These are phyloP conservation scores for Desoria tigrina DNA, from an alignment of 2,888 invertebrate species.

Conservation along the genomic window DNA sequence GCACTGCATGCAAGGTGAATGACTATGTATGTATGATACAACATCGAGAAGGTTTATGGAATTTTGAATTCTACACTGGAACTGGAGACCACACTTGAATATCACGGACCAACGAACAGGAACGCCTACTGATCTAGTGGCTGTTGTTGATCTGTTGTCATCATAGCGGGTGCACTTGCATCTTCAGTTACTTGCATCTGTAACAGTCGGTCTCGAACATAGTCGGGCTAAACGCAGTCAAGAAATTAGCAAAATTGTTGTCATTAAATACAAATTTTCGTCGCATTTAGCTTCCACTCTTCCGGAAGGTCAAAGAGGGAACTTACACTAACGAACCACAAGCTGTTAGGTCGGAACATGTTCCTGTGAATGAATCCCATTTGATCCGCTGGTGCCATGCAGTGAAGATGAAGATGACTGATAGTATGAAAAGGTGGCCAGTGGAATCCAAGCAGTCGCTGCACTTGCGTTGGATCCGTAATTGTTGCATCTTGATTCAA, in stretches of 20 bases:
- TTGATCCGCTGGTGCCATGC: constrained; percentile 73
- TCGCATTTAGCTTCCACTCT: no score
- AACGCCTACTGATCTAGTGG: constrained; percentile 15
- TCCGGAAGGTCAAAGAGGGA: constrained; percentile 24
- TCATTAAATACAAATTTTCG: no score
- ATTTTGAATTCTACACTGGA: constrained; percentile 16
- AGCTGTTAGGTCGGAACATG: constrained; percentile 70
- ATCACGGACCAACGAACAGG: constrained; percentile 13
- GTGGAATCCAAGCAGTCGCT: constrained; percentile 68
- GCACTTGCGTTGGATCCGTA: constrained; percentile 17
- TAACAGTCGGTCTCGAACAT: constrained; percentile 25
- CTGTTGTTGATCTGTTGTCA: background rate
- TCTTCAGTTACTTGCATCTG: constrained; percentile 18
- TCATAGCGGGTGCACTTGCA: background rate
- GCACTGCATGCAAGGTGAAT: constrained; percentile 21
- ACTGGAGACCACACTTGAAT: constrained; percentile 22
- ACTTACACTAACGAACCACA: constrained; percentile 82
- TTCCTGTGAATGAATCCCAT: constrained; percentile 68
- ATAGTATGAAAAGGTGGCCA: constrained; percentile 87
- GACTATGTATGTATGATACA: constrained; percentile 19
- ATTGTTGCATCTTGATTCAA: constrained; percentile 23
- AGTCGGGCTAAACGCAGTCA: constrained; percentile 21
- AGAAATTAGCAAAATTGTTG: no score
- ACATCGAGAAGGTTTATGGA: constrained; percentile 18
- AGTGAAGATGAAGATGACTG: constrained; percentile 80